A percentile compares a stretch with the other conserved stretches of the same genome.
Conservation (phyloP, 2,888 invertebrate species). For the Hypercompe scribonia region DNA sequence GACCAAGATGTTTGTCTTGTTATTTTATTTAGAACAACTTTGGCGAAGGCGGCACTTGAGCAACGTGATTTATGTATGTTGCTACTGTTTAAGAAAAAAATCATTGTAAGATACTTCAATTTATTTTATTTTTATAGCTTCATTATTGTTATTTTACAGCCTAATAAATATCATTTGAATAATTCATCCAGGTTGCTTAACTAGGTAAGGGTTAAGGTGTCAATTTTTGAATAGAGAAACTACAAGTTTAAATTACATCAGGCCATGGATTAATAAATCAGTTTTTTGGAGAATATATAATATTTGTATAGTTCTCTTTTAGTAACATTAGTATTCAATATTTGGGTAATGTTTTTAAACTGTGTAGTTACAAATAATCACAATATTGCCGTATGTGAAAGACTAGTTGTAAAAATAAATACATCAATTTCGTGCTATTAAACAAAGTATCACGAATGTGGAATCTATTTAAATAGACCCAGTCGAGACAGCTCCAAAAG, state of each 20-base stretch:
- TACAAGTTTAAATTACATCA: not conserved
- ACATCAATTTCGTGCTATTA: not conserved
- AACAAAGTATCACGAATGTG: not conserved
- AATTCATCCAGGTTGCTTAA: no score
- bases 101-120: not conserved
- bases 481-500: not conserved
- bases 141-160: not conserved
- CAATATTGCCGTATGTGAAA: not conserved
- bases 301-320: not conserved
- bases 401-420: not conserved
- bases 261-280: not conserved
- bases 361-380: not conserved
- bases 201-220: not conserved
- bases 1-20: constrained; percentile 36
- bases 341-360: no score
- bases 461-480: not conserved
- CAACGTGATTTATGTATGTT: constrained; percentile 23
- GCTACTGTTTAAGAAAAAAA: not conserved
- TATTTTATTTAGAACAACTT: constrained; percentile 41
- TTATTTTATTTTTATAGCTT: not conserved
- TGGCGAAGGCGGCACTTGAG: constrained; percentile 21
- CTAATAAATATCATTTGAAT: not conserved
- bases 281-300: not conserved
- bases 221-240: not conserved
- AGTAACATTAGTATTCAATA: no score